Evolutionary conservation across 1,140 invertebrate genomes (phyloP).

Genomic region (Pogonomyrmex barbatus): DNA sequence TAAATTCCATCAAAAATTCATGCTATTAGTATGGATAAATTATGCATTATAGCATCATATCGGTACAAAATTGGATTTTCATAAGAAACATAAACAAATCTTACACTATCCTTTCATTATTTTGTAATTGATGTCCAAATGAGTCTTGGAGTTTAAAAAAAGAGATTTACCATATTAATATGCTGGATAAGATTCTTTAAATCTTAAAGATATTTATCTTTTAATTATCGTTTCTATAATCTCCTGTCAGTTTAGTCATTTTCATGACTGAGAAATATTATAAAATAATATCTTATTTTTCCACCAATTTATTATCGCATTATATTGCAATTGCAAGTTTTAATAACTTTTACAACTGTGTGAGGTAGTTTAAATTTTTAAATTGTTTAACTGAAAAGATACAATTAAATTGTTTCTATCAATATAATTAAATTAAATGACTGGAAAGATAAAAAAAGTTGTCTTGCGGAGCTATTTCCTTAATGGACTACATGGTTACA

Average conservation of each 20-base stretch:
- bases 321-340: background rate
- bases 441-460: background rate
- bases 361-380: background rate
- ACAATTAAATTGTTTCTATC: constrained; percentile 7
- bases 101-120: background rate
- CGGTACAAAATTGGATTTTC: constrained; percentile 58
- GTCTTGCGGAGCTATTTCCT: constrained; percentile 19
- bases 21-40: constrained; percentile 25
- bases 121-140: background rate
- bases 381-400: background rate
- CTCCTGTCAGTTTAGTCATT: constrained; percentile 27
- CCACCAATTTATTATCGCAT: background rate
- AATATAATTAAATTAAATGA: constrained; percentile 28
- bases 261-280: background rate
- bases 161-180: constrained; percentile 51
- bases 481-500: constrained; percentile 48
- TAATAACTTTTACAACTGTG: background rate
- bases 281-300: background rate
- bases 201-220: constrained; percentile 24
- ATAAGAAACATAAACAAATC: constrained; percentile 56
- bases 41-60: constrained; percentile 11
- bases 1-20: background rate
- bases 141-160: constrained; percentile 16
- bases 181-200: constrained; percentile 18
- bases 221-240: constrained; percentile 11